These are phyloP conservation scores for Rhamphomyia laevipes DNA, from an alignment of 2,888 invertebrate species.

Conservation along the genomic window DNA sequence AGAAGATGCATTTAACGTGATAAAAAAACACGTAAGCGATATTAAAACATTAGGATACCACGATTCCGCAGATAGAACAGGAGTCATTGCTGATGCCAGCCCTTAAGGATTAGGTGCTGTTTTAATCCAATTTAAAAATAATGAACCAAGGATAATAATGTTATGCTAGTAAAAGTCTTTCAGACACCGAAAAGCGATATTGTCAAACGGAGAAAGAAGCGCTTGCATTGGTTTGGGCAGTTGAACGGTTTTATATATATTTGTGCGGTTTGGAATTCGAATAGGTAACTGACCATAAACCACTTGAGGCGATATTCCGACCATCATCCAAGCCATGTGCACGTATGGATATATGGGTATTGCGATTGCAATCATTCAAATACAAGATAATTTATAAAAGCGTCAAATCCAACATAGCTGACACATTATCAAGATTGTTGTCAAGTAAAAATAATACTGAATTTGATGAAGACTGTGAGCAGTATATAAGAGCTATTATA, in stretches of 20 bases:
- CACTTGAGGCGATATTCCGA: conserved; percentile 22
- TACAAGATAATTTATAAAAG: conserved; percentile 11
- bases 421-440: no score
- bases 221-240: conserved; percentile 26
- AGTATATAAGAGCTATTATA: no score
- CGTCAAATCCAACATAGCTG: no score
- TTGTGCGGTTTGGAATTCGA: conserved; percentile 31
- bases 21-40: no score
- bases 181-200: conserved; percentile 20
- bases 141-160: conserved; percentile 23
- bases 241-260: conserved; percentile 30
- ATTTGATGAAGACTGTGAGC: no score
- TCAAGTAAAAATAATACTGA: no score
- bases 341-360: conserved; percentile 18
- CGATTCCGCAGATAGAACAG: conserved; percentile 18
- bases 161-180: conserved; percentile 28
- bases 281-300: conserved; percentile 15
- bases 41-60: conserved; percentile 18
- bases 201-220: conserved; percentile 20
- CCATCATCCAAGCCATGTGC: conserved; percentile 17
- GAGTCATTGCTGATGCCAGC: conserved; percentile 25
- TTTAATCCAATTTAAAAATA: conserved; percentile 17
- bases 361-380: conserved; percentile 14
- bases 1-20: no score
- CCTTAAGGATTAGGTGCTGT: conserved; percentile 23